A percentile compares a stretch with the other conserved stretches of the same genome.
Evolutionary conservation across 2,113 vertebrate species (phyloP).

Genomic region (Xiphias gladius): DNA sequence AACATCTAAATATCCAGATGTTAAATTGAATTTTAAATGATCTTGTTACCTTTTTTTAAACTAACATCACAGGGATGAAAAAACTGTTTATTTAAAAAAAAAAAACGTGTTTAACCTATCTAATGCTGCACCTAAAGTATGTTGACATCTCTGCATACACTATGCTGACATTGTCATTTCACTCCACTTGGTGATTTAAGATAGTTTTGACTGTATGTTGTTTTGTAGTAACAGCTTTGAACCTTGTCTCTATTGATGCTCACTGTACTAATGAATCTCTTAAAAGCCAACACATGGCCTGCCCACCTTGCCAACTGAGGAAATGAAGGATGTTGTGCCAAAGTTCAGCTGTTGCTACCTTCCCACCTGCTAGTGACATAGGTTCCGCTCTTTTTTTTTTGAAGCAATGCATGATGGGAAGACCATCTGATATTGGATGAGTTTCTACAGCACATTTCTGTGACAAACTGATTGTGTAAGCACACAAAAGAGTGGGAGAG

Average conservation of each 20-base stretch:
- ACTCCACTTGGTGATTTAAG: neutral
- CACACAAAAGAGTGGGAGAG: neutral
- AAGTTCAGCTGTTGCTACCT: constrained; percentile 52
- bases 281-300: constrained; percentile 67
- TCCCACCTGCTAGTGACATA: constrained; percentile 67
- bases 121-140: neutral
- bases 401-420: constrained; percentile 57
- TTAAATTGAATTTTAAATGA: too few species aligned
- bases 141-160: neutral
- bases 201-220: neutral
- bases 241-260: constrained; percentile 31
- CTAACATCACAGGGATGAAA: neutral
- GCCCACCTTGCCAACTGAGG: constrained; percentile 51
- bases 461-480: constrained; percentile 7
- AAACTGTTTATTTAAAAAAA: neutral
- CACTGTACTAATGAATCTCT: constrained; percentile 44
- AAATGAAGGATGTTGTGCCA: constrained; percentile 61
- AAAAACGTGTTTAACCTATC: neutral
- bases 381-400: constrained; percentile 30
- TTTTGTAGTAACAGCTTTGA: constrained; percentile 40
- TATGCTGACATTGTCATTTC: neutral
- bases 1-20: neutral
- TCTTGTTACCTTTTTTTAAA: neutral
- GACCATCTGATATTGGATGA: constrained; percentile 69
- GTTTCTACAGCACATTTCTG: constrained; percentile 28